phyloP scores from a whole-genome alignment of 2,113 vertebrate genomes.

The Podarcis cretensis region DNA sequence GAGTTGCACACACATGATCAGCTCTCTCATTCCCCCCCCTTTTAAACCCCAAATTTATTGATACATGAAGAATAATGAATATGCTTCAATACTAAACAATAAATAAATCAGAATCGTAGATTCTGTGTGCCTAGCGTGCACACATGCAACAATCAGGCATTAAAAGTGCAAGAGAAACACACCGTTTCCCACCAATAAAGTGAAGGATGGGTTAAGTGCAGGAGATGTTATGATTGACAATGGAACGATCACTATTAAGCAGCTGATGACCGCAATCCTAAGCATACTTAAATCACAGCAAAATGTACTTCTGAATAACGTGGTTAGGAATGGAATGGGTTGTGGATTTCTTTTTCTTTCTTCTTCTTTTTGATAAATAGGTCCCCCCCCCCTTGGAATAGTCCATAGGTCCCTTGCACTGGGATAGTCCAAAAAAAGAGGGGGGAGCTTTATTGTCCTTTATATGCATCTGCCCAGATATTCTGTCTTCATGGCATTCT shows the following conservation, averaged over 20 bases:
- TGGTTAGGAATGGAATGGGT: not conserved
- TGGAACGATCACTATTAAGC: not conserved
- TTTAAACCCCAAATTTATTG: not conserved
- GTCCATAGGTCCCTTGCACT: not conserved
- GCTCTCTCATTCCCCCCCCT: no score
- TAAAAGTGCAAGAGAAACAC: not conserved
- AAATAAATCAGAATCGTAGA: not conserved
- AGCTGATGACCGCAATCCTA: not conserved
- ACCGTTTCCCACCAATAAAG: no score
- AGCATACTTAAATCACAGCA: not conserved
- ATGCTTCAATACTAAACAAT: not conserved
- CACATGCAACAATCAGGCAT: not conserved
- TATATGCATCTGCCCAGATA: not conserved
- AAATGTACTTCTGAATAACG: not conserved
- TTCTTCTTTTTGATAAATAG: not conserved
- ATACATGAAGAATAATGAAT: not conserved
- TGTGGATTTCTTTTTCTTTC: no score
- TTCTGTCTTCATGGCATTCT: not conserved
- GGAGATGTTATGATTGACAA: no score
- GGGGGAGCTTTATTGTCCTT: not conserved
- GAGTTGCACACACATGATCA: not conserved
- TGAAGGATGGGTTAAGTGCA: not conserved
- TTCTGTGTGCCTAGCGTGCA: not conserved
- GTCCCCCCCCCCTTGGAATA: not conserved
- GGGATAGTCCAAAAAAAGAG: not conserved